Evolutionary conservation across 2,113 vertebrate species (phyloP).

Genomic region (Connochaetes taurinus): DNA sequence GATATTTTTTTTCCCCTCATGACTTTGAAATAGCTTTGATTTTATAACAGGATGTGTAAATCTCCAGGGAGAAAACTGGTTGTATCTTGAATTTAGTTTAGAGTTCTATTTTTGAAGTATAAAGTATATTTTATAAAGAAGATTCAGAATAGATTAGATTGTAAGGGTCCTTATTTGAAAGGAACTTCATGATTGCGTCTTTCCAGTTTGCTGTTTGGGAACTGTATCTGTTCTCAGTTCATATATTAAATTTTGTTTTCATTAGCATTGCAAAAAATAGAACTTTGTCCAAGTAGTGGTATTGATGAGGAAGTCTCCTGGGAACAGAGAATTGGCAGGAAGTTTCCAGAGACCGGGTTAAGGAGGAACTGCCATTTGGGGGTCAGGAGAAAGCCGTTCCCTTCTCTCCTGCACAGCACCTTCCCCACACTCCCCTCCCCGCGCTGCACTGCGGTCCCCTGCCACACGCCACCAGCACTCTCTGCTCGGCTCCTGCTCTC

Average conservation of each 20-base stretch:
- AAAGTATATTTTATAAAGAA: not conserved
- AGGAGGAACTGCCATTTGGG: not conserved
- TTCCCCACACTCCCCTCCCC: accelerated
- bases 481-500: not conserved
- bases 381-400: not conserved
- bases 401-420: too few relatives aligned
- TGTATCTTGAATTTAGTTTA: not conserved
- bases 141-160: not conserved
- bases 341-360: not conserved
- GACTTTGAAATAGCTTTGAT: not conserved
- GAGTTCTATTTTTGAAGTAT: not conserved
- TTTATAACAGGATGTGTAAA: not conserved
- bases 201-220: not conserved
- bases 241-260: not conserved
- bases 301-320: not conserved
- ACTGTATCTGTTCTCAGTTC: not conserved
- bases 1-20: not conserved
- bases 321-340: not conserved
- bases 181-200: not conserved
- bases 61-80: not conserved
- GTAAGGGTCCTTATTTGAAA: not conserved
- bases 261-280: not conserved
- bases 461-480: accelerated
- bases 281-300: not conserved
- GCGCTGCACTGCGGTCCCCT: accelerated